Conservation (phyloP, 2,888 invertebrate species). For the Diploptera punctata region DNA sequence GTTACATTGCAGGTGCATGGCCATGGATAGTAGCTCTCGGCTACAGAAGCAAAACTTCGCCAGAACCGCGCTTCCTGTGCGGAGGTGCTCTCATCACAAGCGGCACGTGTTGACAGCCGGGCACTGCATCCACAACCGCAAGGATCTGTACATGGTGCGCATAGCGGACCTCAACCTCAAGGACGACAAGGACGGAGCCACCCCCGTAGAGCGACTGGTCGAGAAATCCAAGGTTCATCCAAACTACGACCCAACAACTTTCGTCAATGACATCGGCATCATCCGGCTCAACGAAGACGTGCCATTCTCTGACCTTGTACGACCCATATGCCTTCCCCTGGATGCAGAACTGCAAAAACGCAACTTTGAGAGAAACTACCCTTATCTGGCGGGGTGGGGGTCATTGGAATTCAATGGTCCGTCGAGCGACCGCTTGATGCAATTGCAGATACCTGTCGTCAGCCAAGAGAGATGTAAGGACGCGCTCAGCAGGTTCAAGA, state of each 20-base stretch:
- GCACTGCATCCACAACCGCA: conserved; percentile 67
- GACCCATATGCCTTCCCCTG: conserved; percentile 78
- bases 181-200: conserved; percentile 65
- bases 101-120: conserved; percentile 58
- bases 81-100: conserved; percentile 57
- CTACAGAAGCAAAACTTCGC: conserved; percentile 58
- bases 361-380: conserved; percentile 64
- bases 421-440: conserved; percentile 67
- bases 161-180: conserved; percentile 80
- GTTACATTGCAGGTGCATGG: conserved; percentile 77
- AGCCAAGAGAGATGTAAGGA: conserved; percentile 64
- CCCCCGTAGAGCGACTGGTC: conserved; percentile 67
- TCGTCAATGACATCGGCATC: conserved; percentile 81
- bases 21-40: conserved; percentile 83
- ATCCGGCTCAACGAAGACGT: conserved; percentile 66
- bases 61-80: conserved; percentile 51
- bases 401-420: conserved; percentile 71
- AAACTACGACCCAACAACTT: conserved; percentile 65
- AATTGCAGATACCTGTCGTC: conserved; percentile 74
- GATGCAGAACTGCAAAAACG: conserved; percentile 60
- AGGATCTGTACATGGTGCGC: conserved; percentile 69
- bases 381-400: conserved; percentile 87
- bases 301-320: conserved; percentile 68
- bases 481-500: conserved; percentile 62
- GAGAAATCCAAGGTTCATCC: conserved; percentile 70